Conservation (phyloP, 2,113 vertebrate genomes). For the Ictidomys tridecemlineatus region DNA sequence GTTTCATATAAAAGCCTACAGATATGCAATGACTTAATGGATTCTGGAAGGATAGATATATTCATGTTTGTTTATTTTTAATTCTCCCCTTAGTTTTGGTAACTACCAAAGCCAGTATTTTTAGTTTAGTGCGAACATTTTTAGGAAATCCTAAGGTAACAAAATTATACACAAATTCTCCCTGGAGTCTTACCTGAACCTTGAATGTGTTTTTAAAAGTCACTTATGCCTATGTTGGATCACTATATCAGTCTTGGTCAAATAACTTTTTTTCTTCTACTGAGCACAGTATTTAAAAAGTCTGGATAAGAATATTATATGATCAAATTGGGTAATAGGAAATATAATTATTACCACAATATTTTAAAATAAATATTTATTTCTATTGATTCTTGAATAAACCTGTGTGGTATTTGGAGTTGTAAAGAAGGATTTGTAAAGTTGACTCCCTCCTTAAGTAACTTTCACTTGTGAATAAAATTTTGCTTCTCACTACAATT, state of each 20-base stretch:
- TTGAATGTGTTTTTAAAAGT: background rate
- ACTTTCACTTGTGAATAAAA: background rate
- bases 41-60: background rate
- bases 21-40: background rate
- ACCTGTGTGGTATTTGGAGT: background rate
- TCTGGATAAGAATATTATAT: background rate
- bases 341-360: background rate
- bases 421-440: slow-evolving; percentile 15
- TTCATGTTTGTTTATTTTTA: slow-evolving; percentile 47
- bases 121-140: slow-evolving; percentile 15
- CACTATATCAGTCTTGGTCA: background rate
- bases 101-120: background rate
- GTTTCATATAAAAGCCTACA: background rate
- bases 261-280: slow-evolving; percentile 11
- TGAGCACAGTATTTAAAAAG: background rate
- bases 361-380: slow-evolving; percentile 6
- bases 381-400: slow-evolving; percentile 60
- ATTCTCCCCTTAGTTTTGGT: background rate
- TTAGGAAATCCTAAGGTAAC: background rate
- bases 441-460: background rate
- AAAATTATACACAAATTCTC: background rate
- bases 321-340: background rate
- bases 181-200: background rate
- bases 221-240: background rate
- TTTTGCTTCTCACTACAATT: slow-evolving; percentile 3